Conservation (phyloP, 2,888 invertebrate species). For the Drosophila imparisetae region DNA sequence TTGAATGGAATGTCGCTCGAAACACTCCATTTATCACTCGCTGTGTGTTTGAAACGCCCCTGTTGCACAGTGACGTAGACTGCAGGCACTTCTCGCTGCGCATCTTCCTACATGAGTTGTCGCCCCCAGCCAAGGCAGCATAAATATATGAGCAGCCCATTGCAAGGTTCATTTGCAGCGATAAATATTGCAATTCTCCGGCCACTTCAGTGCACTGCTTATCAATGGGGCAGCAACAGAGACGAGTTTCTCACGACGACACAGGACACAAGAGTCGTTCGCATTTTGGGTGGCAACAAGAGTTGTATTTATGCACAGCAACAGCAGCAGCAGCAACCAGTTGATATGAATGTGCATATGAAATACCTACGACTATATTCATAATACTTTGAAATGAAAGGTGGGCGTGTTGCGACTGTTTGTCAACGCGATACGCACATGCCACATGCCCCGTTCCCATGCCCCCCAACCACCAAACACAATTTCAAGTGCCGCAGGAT, state of each 20-base stretch:
- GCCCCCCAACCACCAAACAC: constrained; percentile 2
- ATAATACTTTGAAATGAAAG: constrained; percentile 29
- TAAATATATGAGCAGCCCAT: constrained; percentile 54
- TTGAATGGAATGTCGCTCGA: constrained; percentile 26
- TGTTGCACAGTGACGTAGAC: constrained; percentile 4
- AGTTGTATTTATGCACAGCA: constrained; percentile 52
- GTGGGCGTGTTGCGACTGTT: constrained; percentile 49
- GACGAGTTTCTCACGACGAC: constrained; percentile 52
- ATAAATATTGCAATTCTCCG: constrained; percentile 70
- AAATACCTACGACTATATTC: constrained; percentile 24
- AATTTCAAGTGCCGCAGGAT: constrained; percentile 20
- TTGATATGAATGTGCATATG: constrained; percentile 37
- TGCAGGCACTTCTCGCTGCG: neutral
- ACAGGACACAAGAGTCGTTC: constrained; percentile 49
- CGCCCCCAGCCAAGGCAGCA: constrained; percentile 37
- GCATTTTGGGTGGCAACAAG: constrained; percentile 55
- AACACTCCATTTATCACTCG: constrained; percentile 18
- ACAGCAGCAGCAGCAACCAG: constrained; percentile 19
- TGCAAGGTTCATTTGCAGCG: constrained; percentile 71
- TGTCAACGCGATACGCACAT: constrained; percentile 39
- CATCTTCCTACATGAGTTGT: constrained; percentile 42
- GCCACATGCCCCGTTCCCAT: constrained; percentile 29
- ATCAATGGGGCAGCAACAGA: constrained; percentile 33
- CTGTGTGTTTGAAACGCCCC: constrained; percentile 22
- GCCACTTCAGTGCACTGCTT: constrained; percentile 31